phyloP scores from a whole-genome alignment of 2,888 invertebrate genomes.

The Nudaria mundana region DNA sequence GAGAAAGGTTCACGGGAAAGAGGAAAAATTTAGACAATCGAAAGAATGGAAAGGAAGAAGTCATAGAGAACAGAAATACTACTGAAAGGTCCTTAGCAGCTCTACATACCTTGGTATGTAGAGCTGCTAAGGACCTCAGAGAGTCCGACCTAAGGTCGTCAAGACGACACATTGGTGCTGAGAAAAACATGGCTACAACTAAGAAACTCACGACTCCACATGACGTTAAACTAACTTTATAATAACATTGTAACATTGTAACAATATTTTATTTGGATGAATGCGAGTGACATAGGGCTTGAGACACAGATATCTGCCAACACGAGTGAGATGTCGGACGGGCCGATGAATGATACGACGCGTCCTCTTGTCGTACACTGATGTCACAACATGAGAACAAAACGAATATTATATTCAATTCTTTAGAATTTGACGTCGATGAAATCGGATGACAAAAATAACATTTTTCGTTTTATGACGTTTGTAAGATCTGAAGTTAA shows the following conservation, averaged over 20 bases:
- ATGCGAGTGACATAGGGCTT: constrained; percentile 31
- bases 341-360: constrained; percentile 55
- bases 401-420: constrained; percentile 25
- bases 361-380: constrained; percentile 36
- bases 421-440: constrained; percentile 18
- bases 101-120: no score
- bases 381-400: constrained; percentile 11
- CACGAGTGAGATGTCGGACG: constrained; percentile 39
- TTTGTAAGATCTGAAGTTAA: not conserved
- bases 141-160: no score
- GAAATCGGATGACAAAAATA: constrained; percentile 27
- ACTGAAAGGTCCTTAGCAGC: no score
- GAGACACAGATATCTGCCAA: constrained; percentile 47
- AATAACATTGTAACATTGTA: constrained; percentile 36
- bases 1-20: no score
- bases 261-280: constrained; percentile 57
- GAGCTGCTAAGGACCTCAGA: no score
- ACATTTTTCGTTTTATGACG: not conserved
- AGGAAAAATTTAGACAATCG: no score
- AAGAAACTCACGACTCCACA: no score
- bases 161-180: no score
- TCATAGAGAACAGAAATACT: no score
- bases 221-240: constrained; percentile 35
- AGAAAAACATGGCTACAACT: no score
- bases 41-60: no score